Evolutionary conservation across 2,797 vertebrate species (phyloP), one percentile per base, ranked within the genome.

Genomic region (Paguma larvata): DNA sequence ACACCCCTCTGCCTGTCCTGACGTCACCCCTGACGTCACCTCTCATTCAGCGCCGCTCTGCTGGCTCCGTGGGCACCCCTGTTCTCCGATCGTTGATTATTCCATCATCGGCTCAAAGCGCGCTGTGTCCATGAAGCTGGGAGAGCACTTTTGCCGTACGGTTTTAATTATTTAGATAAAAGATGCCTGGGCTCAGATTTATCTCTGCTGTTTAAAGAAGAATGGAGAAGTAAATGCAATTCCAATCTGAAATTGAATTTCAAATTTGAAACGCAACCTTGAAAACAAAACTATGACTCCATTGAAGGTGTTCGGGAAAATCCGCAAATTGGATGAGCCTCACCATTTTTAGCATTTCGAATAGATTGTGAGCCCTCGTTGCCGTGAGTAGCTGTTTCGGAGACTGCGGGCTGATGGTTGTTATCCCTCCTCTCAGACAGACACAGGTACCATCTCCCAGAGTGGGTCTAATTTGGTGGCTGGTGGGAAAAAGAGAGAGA

Each of bases 161-260:
- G 70, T 77, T 92, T 85, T 84, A 79, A 89, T 84, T 65, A 91
- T 93, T 93, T 34, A 87, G 87, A 63, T n/a, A 23, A 70, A 85
- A 73, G 80, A 53, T 12, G n/a, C 27, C 2, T 12, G 44, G 16
- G 21, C 30, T 53, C 48, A 48, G 80, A 75, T 80, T 87, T 65
- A 84, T 94, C 44, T 67, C 21, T 2, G 1, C 68, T 80, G 59
- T 63, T 25, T 51, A 19, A 41, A 70, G 83, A 82, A 85, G 75
- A 85, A 23, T 15, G 56, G 80, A 73, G 72, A 72, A 0, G 68
- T 62, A 72, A 75, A 80, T 1, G 34, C 53, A 65, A 53, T 59
- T 75, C 46, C 6, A 23, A 41, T 59, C 79, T 75, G 44, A 83
- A 62, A 59, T 59, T 23, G 56, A 59, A 59, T 23, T 59, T 56